phyloP scores from a whole-genome alignment of 2,797 vertebrate species.

The Helicolenus hilgendorfi region DNA sequence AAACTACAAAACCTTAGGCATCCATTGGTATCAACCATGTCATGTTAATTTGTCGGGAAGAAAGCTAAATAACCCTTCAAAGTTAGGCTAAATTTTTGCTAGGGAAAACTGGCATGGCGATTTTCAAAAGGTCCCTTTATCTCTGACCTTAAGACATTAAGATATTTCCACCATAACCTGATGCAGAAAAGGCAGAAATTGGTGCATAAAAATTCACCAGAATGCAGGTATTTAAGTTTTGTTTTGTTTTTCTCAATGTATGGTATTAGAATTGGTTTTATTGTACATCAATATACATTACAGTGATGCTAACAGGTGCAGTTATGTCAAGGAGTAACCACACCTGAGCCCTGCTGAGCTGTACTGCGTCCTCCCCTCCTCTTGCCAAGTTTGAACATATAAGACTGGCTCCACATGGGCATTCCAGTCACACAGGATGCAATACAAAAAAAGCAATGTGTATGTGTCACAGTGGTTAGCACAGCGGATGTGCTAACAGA shows the following conservation, averaged over 20 bases:
- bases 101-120: fast-evolving
- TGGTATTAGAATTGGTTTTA: background rate
- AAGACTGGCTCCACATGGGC: background rate
- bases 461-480: background rate
- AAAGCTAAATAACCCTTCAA: too few species aligned
- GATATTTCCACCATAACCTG: too few species aligned
- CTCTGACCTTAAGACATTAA: too few species aligned
- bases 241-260: too few species aligned
- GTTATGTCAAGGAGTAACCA: background rate
- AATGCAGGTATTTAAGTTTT: too few species aligned
- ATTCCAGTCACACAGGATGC: background rate
- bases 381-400: background rate
- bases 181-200: too few species aligned
- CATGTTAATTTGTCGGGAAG: too few species aligned
- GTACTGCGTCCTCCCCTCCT: background rate
- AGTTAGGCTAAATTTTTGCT: fast-evolving
- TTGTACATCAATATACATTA: background rate
- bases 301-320: background rate
- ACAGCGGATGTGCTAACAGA: background rate
- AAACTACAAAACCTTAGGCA: too few species aligned
- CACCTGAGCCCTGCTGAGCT: background rate
- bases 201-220: too few species aligned
- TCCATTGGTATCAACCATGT: too few species aligned
- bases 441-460: background rate
- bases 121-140: too few species aligned